Percentiles rank a stretch among this genome's conserved stretches.
These are phyloP conservation scores for Pygmarrhopalites habei DNA, from an alignment of 1,140 invertebrate genomes.

Conservation along the genomic window DNA sequence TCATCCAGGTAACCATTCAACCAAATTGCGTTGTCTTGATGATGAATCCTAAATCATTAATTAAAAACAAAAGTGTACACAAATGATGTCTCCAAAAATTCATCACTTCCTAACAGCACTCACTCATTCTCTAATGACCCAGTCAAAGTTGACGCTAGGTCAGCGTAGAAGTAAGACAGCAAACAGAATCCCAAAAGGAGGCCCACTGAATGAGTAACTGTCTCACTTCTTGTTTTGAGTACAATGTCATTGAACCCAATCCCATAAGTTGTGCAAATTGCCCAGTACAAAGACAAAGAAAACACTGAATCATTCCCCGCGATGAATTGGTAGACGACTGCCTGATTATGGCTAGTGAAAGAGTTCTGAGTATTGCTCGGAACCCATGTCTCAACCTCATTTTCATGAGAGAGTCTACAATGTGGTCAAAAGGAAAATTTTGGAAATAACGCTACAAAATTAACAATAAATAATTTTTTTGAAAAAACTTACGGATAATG, in stretches of 20 bases:
- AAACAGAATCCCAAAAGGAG: conserved; percentile 9
- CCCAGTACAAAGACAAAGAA: conserved; percentile 12
- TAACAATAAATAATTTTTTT: too few species aligned
- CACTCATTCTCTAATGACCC: conserved; percentile 7
- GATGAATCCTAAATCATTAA: conserved; percentile 6
- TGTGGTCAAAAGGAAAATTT: too few species aligned
- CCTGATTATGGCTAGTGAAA: too few species aligned
- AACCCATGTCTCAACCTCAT: too few species aligned
- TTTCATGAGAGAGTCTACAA: too few species aligned
- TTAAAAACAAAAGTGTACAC: not conserved
- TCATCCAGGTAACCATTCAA: conserved; percentile 12
- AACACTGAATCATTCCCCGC: not conserved
- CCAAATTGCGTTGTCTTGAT: conserved; percentile 16
- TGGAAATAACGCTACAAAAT: too few species aligned
- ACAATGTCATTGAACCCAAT: conserved; percentile 11
- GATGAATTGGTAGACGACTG: not conserved
- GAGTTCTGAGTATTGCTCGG: too few species aligned
- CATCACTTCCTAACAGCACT: too few species aligned
- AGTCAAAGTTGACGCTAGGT: conserved; percentile 10
- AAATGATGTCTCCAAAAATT: not conserved
- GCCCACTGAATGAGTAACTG: not conserved
- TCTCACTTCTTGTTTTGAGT: not conserved
- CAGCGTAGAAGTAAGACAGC: conserved; percentile 11
- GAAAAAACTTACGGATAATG: conserved; percentile 15
- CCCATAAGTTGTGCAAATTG: conserved; percentile 9